Evolutionary conservation across 2,888 invertebrate genomes (phyloP), one percentile per base, ranked within the genome.

Genomic region (Embidobia sp.): DNA sequence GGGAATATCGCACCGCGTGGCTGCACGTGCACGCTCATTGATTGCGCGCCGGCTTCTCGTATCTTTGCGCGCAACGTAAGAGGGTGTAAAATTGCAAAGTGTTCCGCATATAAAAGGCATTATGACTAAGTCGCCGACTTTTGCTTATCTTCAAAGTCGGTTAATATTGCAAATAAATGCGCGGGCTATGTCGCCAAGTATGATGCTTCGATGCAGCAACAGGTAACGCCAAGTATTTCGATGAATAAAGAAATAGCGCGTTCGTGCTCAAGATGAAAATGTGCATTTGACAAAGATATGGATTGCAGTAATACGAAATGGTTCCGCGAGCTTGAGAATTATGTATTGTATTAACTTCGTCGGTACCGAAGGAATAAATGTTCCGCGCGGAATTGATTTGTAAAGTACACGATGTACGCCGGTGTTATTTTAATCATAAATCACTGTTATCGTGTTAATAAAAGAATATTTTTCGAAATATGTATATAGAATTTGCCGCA

Each of bases 21-120:
- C 19, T 46, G 63, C 72, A 55, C 72, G 61, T 53, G 63, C 61
- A 63, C 35, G 16, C 22, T 11, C 72, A 63, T 72, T 53, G 72
- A 72, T 72, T 57, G 42, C 31, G 16, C 22, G 3, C 35, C 35
- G 13, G 31, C 29, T 48, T 63, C 44, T 53, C 57, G 29, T 67
- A 63, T 72, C 53, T 61, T 16, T 22, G 22, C 33, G 40, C 35
- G 59, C 22, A 29, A 55, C 19, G 31, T 10, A 57, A 55, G 31
- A 49, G 57, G 53, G 72, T 46, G 72, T 44, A 48, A 53, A 70
- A 70, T 72, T 37, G 44, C 72, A 63, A 55, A 55, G 26, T 27
- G 51, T 37, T 46, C 11, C 48, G 57, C 67, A 15, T 49, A 67
- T 48, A 67, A 59, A 46, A 49, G 33, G 18, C 44, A 51, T 51